phyloP scores from a whole-genome alignment of 2,888 invertebrate genomes.

The Dryocosmus kuriphilus region DNA sequence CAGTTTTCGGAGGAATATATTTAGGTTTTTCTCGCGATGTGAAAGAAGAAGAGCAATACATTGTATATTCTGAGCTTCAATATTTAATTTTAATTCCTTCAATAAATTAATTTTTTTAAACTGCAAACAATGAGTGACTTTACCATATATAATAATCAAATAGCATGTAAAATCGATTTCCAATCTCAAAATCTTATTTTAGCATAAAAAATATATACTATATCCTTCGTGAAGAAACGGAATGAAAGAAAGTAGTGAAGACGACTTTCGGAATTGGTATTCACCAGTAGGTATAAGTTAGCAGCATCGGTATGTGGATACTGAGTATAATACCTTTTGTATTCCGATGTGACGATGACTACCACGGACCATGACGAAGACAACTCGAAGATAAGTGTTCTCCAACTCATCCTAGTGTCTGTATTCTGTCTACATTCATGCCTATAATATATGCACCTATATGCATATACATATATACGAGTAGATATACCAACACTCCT shows the following conservation, averaged over 20 bases:
- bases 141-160: no score
- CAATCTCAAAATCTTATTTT: neutral
- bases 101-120: no score
- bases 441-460: slow-evolving; percentile 8
- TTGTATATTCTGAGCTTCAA: no score
- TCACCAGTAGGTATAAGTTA: slow-evolving; percentile 68
- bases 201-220: neutral
- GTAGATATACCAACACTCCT: slow-evolving; percentile 28
- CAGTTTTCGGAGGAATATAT: no score
- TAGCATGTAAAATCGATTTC: neutral
- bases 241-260: slow-evolving; percentile 8
- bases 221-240: neutral
- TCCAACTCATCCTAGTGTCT: slow-evolving; percentile 22
- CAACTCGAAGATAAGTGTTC: slow-evolving; percentile 29
- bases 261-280: slow-evolving; percentile 64
- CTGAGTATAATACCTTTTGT: slow-evolving; percentile 69
- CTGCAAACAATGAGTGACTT: no score
- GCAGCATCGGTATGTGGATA: slow-evolving; percentile 71
- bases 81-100: no score
- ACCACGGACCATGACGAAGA: slow-evolving; percentile 36
- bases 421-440: slow-evolving; percentile 2
- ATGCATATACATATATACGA: slow-evolving; percentile 16
- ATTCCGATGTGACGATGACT: slow-evolving; percentile 65
- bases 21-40: no score
- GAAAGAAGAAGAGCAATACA: no score